These are phyloP conservation scores for Falco concolor DNA, from an alignment of 2,797 vertebrate species.

Conservation along the genomic window DNA sequence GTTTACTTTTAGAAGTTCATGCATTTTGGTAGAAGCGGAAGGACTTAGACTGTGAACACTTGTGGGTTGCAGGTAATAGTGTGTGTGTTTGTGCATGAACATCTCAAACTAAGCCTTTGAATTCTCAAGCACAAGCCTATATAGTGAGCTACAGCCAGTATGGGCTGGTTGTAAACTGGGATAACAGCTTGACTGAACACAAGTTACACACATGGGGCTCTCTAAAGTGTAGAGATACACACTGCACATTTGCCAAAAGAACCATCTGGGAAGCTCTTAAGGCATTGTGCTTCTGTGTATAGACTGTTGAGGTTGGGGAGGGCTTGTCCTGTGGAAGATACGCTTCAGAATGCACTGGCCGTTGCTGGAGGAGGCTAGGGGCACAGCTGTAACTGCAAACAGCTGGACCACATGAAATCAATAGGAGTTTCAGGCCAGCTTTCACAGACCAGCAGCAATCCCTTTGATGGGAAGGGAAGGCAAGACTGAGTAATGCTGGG, in stretches of 20 bases:
- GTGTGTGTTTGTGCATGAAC: not conserved
- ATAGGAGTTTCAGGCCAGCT: not conserved
- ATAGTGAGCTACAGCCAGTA: not conserved
- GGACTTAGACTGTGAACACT: not conserved
- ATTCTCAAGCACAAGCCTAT: not conserved
- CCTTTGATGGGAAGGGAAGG: not conserved
- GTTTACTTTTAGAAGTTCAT: not conserved
- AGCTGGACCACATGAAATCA: not conserved
- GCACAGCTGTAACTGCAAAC: not conserved
- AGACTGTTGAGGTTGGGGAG: not conserved
- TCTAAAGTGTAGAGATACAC: not conserved
- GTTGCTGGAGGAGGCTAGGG: not conserved
- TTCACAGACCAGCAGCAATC: not conserved
- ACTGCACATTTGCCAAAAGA: not conserved
- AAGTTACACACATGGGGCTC: not conserved
- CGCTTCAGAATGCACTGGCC: not conserved
- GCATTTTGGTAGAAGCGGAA: not conserved
- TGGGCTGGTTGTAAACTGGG: not conserved
- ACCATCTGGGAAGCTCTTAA: not conserved
- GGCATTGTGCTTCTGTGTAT: not conserved
- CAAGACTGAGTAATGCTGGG: not conserved
- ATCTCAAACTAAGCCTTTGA: not conserved
- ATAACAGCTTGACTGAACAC: not conserved
- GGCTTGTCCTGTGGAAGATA: not conserved
- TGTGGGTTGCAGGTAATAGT: not conserved